phyloP scores from a whole-genome alignment of 2,113 vertebrate genomes.

The Elanoides forficatus region DNA sequence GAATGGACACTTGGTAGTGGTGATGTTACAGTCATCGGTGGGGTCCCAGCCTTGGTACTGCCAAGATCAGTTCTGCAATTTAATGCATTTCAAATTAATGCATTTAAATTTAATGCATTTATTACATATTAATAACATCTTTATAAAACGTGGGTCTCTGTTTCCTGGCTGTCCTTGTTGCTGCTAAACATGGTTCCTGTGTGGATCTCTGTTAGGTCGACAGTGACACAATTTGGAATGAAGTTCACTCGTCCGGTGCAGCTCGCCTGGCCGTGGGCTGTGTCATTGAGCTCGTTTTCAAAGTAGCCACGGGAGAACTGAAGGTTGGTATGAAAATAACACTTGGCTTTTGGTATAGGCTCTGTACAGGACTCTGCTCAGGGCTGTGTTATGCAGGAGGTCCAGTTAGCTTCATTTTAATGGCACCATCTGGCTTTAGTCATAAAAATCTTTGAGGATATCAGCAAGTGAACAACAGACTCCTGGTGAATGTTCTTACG shows the following conservation, averaged over 20 bases:
- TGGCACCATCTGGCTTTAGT: background rate
- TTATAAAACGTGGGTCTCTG: accelerated
- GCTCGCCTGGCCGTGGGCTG: slow-evolving; percentile 95
- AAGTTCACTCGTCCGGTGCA: slow-evolving; percentile 91
- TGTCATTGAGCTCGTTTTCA: slow-evolving; percentile 95
- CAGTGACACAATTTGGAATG: slow-evolving; percentile 98
- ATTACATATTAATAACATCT: background rate
- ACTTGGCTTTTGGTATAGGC: background rate
- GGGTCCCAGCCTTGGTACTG: background rate
- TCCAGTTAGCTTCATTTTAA: background rate
- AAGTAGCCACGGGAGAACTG: slow-evolving; percentile 91
- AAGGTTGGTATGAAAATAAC: slow-evolving; percentile 79
- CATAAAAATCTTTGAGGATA: background rate
- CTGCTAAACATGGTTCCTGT: background rate
- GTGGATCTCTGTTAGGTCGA: slow-evolving; percentile 79
- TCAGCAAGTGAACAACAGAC: background rate
- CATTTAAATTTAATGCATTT: background rate
- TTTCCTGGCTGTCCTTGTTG: background rate
- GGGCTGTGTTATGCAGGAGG: background rate
- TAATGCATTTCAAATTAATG: background rate
- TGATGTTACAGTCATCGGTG: background rate
- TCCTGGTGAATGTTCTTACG: background rate
- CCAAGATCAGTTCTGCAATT: background rate
- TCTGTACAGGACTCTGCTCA: background rate
- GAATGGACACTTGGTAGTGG: background rate